Base-by-base conservation (phyloP, 2,797 vertebrate species). In the Petrocephalus sullivani region DNA sequence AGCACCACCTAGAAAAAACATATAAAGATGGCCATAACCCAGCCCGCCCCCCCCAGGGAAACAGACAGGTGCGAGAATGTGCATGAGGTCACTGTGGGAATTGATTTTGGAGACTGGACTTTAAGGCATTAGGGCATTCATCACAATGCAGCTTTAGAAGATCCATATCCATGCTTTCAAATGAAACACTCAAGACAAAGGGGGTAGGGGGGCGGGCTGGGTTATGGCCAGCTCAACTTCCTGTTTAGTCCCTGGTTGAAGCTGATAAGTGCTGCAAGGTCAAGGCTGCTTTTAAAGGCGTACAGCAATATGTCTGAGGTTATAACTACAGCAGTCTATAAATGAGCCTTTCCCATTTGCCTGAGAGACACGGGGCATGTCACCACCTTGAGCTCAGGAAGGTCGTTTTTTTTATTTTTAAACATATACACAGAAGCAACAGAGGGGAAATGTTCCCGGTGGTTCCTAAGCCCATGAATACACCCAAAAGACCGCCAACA, bases 221-320 rank as follows among this genome's bases (percentile, higher is more conserved):
- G 83, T 33, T 85, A 85, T n/a, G 1, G 83, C 51, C 54, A 33
- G 83, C 53, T 85, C 83, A 85, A 8, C 83, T 85, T 85, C 54
- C 84, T 41, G 84, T 86, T 37, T 28, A 85, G 49, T 85, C 53
- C 33, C 54, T 86, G 56, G 84, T 21, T 86, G 54, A 41, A 57
- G 53, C 54, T 58, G 84, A 86, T 86, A 86, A 86, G 54, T 41
- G 60, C 41, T 12, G 60, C 10, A 46, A 61, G 85, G 37, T 61
- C 7, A 49, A 49, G 85, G 12, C 53, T 57, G 56, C 12, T 86
- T 86, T 56, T 8, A 54, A 75, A 85, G 53, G 53, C 75, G 49
- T 51, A 51, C 83, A 19, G 53, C 83, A 85, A 33, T 8, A 33
- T 19, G 33, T 37, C 84, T 37, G 28, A 86, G 2, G 84, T 86